Evolutionary conservation across 1,140 invertebrate species (phyloP).

Genomic region (Panagrolaimus sp.): DNA sequence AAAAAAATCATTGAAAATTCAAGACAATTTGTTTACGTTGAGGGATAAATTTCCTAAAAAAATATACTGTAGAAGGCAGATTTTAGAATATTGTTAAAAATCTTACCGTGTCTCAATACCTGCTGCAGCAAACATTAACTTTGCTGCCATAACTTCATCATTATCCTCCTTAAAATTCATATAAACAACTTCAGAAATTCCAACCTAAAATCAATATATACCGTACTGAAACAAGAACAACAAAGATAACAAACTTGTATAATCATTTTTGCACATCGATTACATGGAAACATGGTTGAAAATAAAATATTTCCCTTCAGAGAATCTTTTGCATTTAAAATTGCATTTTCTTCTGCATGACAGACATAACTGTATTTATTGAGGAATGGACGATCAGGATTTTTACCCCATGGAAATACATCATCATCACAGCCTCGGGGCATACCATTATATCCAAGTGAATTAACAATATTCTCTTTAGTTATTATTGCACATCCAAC

Average conservation of each 20-base stretch:
- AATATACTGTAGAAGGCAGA: too few relatives aligned
- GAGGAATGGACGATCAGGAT: slow-evolving; percentile 7
- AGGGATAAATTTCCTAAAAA: too few relatives aligned
- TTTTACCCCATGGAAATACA: slow-evolving; percentile 72
- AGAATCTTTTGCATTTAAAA: slow-evolving; percentile 77
- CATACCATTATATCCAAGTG: slow-evolving; percentile 92
- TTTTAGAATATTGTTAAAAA: too few relatives aligned
- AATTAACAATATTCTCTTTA: slow-evolving; percentile 79
- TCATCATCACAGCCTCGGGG: slow-evolving; percentile 81
- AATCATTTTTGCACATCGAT: slow-evolving; percentile 93
- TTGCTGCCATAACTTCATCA: slow-evolving; percentile 15
- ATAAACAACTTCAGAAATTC: slow-evolving; percentile 22
- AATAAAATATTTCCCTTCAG: slow-evolving; percentile 77
- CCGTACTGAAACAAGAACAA: background rate
- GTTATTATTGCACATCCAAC: slow-evolving; percentile 89
- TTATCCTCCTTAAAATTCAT: slow-evolving; percentile 18
- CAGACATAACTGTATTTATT: slow-evolving; percentile 69
- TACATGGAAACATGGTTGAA: slow-evolving; percentile 79
- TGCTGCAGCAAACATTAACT: background rate
- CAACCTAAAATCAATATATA: slow-evolving; percentile 8
- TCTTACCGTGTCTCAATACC: slow-evolving; percentile 7
- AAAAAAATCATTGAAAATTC: too few relatives aligned
- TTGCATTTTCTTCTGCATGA: slow-evolving; percentile 93
- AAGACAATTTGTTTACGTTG: too few relatives aligned
- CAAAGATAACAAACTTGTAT: slow-evolving; percentile 68